Conservation (phyloP, 1,140 invertebrate genomes). For the Sinella curviseta region DNA sequence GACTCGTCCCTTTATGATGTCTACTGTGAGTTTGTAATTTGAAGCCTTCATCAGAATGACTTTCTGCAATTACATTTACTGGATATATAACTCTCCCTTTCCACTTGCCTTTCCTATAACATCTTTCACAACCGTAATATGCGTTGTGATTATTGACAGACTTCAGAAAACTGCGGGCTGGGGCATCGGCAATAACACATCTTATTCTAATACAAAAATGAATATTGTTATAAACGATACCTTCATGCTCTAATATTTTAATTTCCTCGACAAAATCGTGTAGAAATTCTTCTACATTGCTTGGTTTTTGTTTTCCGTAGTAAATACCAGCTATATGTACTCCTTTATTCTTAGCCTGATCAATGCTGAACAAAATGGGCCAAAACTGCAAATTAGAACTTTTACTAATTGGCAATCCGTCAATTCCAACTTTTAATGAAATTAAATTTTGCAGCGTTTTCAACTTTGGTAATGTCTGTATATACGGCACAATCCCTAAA, state of each 20-base stretch:
- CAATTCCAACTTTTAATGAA: conserved; percentile 32
- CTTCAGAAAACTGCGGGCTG: conserved; percentile 55
- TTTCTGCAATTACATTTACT: background rate
- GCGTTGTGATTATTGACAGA: conserved; percentile 52
- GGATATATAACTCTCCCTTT: conserved; percentile 17
- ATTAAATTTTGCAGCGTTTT: background rate
- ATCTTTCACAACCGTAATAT: conserved; percentile 54
- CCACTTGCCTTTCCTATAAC: conserved; percentile 49
- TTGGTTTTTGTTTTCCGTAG: conserved; percentile 32
- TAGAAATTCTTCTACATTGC: conserved; percentile 23
- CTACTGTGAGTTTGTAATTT: background rate
- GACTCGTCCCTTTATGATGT: conserved; percentile 36
- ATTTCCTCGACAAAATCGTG: conserved; percentile 39
- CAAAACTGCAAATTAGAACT: conserved; percentile 30
- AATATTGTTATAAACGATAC: background rate
- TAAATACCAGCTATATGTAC: conserved; percentile 26
- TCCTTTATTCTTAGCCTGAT: background rate
- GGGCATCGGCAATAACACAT: conserved; percentile 51
- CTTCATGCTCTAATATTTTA: background rate
- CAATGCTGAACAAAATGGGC: conserved; percentile 27
- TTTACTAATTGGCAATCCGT: conserved; percentile 31
- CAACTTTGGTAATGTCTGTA: background rate
- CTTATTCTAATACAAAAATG: conserved; percentile 26
- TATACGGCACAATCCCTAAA: background rate
- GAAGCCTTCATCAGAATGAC: conserved; percentile 30